Evolutionary conservation across 2,113 vertebrate genomes (phyloP), one percentile per base, ranked within the genome.

Genomic region (Eudyptes chrysolophus): DNA sequence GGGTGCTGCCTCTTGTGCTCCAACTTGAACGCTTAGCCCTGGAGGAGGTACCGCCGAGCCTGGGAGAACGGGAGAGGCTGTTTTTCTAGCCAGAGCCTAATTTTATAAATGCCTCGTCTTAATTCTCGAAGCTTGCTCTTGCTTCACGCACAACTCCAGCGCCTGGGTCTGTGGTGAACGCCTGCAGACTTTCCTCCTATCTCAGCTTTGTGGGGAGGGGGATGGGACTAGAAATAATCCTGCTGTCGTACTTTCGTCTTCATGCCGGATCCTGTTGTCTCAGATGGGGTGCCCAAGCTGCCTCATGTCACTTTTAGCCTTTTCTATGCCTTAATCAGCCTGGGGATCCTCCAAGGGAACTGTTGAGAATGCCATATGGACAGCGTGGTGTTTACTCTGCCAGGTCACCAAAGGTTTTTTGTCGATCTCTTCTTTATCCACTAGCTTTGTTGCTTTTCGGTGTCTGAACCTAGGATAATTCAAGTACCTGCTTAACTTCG

Each of bases 11-110:
- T 74, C 87, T 29, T 15, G 44, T 26, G 85, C 87, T 92, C 86
- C 87, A 88, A 95, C 81, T 97, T 94, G 72, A 74, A 87, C 24
- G 91, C 62, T 60, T 26, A 65, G 72, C 86, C 75, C 70, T 17
- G 65, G 27, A 93, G 94, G 74, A 72, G 78, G 70, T 58, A 74
- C 66, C 62, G 19, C 81, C 26, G 70, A 83, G 70, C 44, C 58
- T 16, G 77, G 66, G 74, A 30, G 48, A 46, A 46, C 21, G 24
- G n/a, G 17, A 74, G 86, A 71, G 58, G 75, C 27, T 89, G 52
- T 4, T 79, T 80, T 49, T 17, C 30, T 32, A 36, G 8, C 16
- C 66, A 29, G 27, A 79, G 32, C 69, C 40, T 32, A 14, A 22
- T 89, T 84, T 82, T 90, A 30, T 18, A 72, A 91, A 93, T 3